Evolutionary conservation across 2,113 vertebrate species (phyloP).

Genomic region (Zeus faber): DNA sequence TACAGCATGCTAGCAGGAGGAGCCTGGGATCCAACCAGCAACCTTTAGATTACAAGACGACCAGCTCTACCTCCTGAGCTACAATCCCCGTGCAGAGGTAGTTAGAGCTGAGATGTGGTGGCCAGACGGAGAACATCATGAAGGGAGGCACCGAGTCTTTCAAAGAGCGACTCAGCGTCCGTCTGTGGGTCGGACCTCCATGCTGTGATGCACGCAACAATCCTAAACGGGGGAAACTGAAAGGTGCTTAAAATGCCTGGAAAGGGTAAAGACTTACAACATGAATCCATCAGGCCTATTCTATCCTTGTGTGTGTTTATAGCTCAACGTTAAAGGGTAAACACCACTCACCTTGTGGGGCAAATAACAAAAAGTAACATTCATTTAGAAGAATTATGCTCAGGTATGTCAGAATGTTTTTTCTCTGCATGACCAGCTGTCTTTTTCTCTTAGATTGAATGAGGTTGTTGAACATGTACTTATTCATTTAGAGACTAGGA

Average conservation of each 20-base stretch:
- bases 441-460: too few relatives aligned
- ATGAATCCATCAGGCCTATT: too few relatives aligned
- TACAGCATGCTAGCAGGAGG: too few relatives aligned
- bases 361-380: neutral
- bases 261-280: too few relatives aligned
- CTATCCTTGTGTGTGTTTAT: neutral
- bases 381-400: neutral
- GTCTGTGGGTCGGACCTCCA: constrained; percentile 90
- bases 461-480: neutral
- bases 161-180: constrained; percentile 79
- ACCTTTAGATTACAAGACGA: too few relatives aligned
- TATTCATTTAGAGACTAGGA: neutral
- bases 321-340: neutral
- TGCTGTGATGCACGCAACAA: constrained; percentile 74
- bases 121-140: constrained; percentile 83
- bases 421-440: too few relatives aligned
- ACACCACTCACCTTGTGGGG: neutral
- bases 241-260: too few relatives aligned
- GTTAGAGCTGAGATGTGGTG: constrained; percentile 78
- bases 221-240: constrained; percentile 64
- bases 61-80: too few relatives aligned
- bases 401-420: neutral
- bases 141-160: constrained; percentile 72
- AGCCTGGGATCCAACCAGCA: too few relatives aligned
- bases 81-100: neutral